phyloP scores from a whole-genome alignment of 2,113 vertebrate genomes.

The Lamprologus tigripictilis region DNA sequence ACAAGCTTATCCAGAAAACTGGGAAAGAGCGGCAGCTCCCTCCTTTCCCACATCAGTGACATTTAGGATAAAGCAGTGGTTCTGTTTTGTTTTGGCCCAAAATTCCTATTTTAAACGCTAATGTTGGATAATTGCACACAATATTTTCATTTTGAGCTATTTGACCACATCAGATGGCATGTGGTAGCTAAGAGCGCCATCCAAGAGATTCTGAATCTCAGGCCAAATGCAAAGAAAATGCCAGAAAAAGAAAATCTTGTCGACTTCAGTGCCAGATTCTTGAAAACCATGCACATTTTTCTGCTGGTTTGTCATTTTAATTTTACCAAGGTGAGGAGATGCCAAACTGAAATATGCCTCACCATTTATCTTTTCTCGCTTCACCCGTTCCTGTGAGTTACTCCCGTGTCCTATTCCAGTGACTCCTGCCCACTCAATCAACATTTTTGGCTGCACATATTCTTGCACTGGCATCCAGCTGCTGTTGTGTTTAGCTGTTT shows the following conservation, averaged over 20 bases:
- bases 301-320: conserved; percentile 3
- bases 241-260: not conserved
- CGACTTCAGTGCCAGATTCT: conserved; percentile 6
- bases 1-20: conserved; percentile 19
- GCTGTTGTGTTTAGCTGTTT: conserved; percentile 14
- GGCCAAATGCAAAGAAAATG: conserved; percentile 3
- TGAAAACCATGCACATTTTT: conserved; percentile 12
- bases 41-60: not conserved
- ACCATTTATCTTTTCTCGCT: not conserved
- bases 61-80: not conserved
- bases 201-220: conserved; percentile 6
- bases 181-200: not conserved
- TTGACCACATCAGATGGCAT: not conserved
- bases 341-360: conserved; percentile 26
- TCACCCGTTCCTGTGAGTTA: not conserved
- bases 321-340: conserved; percentile 16
- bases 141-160: conserved; percentile 4
- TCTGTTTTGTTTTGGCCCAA: not conserved
- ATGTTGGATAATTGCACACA: conserved; percentile 8
- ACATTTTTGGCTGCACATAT: conserved; percentile 7
- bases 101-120: not conserved
- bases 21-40: not conserved
- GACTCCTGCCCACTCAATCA: not conserved
- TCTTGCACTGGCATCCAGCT: not conserved
- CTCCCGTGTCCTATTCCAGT: conserved; percentile 1